These are phyloP conservation scores for Cheilosia grossa DNA, from an alignment of 2,888 invertebrate genomes.

Conservation along the genomic window DNA sequence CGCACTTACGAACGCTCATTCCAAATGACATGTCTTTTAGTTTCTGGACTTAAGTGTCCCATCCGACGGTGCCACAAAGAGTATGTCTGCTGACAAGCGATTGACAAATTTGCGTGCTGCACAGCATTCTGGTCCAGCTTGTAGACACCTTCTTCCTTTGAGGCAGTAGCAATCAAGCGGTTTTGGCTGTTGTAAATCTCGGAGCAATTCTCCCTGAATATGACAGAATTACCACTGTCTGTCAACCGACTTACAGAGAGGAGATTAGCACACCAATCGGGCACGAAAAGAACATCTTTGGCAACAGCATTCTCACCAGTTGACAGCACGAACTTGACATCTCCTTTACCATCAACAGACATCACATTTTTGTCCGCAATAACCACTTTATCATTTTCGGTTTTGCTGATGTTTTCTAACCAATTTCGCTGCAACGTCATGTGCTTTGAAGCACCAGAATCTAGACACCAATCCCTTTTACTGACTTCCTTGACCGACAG, in stretches of 20 bases:
- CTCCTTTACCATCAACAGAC: not conserved
- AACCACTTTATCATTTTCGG: not conserved
- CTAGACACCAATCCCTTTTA: not conserved
- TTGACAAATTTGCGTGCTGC: not conserved
- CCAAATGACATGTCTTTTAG: not conserved
- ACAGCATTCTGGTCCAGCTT: slow-evolving; percentile 7
- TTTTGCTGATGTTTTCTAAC: slow-evolving; percentile 1
- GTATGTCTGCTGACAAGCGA: not conserved
- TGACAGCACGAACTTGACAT: slow-evolving; percentile 9
- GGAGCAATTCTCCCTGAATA: slow-evolving; percentile 7
- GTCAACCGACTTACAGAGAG: slow-evolving; percentile 37
- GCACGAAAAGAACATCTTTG: slow-evolving; percentile 79
- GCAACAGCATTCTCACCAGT: slow-evolving; percentile 7
- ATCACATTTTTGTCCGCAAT: slow-evolving; percentile 12
- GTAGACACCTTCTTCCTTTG: slow-evolving; percentile 12
- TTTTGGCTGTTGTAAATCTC: slow-evolving; percentile 25
- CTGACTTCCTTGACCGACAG: not conserved
- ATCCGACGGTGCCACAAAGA: slow-evolving; percentile 28
- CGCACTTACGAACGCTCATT: slow-evolving; percentile 6
- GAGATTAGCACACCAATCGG: slow-evolving; percentile 24
- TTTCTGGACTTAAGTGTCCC: slow-evolving; percentile 8
- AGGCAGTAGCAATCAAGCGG: slow-evolving; percentile 9
- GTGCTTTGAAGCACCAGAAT: slow-evolving; percentile 1
- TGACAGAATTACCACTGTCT: slow-evolving; percentile 11
- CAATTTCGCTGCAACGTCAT: slow-evolving; percentile 12